phyloP scores from a whole-genome alignment of 1,140 invertebrate species.

The Protaetia brevitarsis region DNA sequence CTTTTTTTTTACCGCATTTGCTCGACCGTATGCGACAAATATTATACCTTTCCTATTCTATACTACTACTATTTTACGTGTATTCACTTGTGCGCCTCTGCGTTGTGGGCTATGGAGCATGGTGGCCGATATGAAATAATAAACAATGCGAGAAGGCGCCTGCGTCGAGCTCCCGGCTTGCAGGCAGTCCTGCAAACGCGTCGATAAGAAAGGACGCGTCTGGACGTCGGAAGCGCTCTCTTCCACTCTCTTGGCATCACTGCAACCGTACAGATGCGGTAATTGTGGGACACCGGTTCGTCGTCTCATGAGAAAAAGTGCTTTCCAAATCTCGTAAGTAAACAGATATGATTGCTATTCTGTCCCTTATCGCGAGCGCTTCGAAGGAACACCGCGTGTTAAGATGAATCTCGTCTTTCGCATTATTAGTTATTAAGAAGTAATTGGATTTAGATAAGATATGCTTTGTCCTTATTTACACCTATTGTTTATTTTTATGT shows the following conservation, averaged over 20 bases:
- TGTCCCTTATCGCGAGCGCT: neutral
- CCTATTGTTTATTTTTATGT: too few species aligned
- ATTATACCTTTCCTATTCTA: too few species aligned
- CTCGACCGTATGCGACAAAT: too few species aligned
- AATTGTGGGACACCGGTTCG: neutral
- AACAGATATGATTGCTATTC: slow-evolving; percentile 7
- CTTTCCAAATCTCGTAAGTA: neutral
- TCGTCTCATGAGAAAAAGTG: slow-evolving; percentile 4
- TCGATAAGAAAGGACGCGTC: slow-evolving; percentile 33
- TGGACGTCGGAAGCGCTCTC: slow-evolving; percentile 25
- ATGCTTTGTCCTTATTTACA: too few species aligned
- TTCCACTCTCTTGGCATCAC: slow-evolving; percentile 3
- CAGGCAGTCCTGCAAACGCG: slow-evolving; percentile 32
- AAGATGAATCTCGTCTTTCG: neutral
- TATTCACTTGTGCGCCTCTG: too few species aligned
- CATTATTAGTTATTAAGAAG: too few species aligned
- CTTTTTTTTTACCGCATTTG: too few species aligned
- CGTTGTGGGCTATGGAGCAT: slow-evolving; percentile 9
- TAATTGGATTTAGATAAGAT: too few species aligned
- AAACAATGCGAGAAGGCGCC: slow-evolving; percentile 37
- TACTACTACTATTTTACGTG: too few species aligned
- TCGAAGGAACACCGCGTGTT: neutral
- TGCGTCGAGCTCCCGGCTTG: slow-evolving; percentile 34
- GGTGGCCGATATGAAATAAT: slow-evolving; percentile 37
- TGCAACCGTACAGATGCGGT: neutral